Base-by-base conservation (phyloP, 2,797 vertebrate species). In the Anguilla anguilla region DNA sequence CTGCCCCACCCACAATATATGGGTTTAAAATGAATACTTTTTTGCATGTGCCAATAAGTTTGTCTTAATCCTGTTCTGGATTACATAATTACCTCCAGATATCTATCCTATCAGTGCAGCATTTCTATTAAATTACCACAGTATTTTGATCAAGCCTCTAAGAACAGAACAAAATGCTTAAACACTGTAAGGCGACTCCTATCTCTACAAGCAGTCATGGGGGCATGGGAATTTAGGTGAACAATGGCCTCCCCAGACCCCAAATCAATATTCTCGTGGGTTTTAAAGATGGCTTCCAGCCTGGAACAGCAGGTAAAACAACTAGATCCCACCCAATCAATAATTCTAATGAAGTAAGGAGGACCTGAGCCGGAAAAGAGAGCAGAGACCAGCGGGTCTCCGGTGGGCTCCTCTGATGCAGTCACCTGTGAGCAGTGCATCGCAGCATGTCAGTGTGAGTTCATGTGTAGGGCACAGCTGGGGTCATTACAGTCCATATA, bases 241-340 rank as follows among this genome's bases (percentile, higher is more conserved):
- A n/a, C 69, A 74, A 31, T 11, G 28, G 28, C 69, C n/a, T 39
- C 69, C 11, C n/a, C 69, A 74, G 69, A 1, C 69, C 28, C 11
- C 31, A 11, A 31, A 74, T 7, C 67, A 22, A 69, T 28, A 31
- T 6, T 69, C 67, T 64, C 25, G 59, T 19, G 59, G 22, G 59
- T 64, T 64, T 64, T 64, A 64, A 5, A 25, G 19, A 64, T 64
- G 59, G 59, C 22, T 64, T 9, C 25, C 64, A 67, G n/a, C 28
- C 31, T 35, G 69, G n/a, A 74, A 74, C 69, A 74, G 69, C 69
- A 74, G 69, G n/a, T 13, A 74, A n/a, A 74, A 69, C 25, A n/a
- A 74, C 28, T 28, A 31, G 69, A 31, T 74, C 28, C 69, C 69
- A 74, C n/a, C 69, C n/a, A 74, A 35, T 74, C 69, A 31, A 74